Conservation (phyloP, 2,888 invertebrate species). For the Vanessa cardui region DNA sequence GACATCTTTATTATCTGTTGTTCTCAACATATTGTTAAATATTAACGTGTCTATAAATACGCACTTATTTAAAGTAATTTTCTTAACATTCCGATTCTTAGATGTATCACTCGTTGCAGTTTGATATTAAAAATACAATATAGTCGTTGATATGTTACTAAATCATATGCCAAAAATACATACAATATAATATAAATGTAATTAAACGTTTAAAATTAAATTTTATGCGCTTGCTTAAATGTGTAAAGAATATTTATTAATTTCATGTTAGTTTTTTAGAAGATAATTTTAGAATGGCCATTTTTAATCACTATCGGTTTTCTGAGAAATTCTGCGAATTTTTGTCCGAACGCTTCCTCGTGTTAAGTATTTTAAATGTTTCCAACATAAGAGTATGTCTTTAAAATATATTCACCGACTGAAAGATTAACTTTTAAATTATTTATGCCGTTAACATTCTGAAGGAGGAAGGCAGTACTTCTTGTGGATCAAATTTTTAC, state of each 20-base stretch:
- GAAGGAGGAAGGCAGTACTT: slow-evolving; percentile 17
- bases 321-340: too few species aligned
- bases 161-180: slow-evolving; percentile 7
- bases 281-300: not conserved
- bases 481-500: slow-evolving; percentile 39
- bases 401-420: slow-evolving; percentile 5
- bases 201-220: slow-evolving; percentile 1
- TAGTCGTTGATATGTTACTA: slow-evolving; percentile 2
- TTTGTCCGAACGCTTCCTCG: not conserved
- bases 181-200: not conserved
- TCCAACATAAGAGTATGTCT: not conserved
- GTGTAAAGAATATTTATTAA: not conserved
- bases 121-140: slow-evolving; percentile 3
- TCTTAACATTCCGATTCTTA: slow-evolving; percentile 9
- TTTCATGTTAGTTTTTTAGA: not conserved
- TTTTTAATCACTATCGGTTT: not conserved
- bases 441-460: not conserved
- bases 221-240: slow-evolving; percentile 1
- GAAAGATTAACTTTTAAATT: slow-evolving; percentile 6
- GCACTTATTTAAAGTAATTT: slow-evolving; percentile 7
- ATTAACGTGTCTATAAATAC: slow-evolving; percentile 8
- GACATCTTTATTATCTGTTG: not conserved
- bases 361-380: not conserved
- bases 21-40: slow-evolving; percentile 7
- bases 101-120: slow-evolving; percentile 8